Conservation (phyloP, 2,888 invertebrate species). For the Leucania comma region DNA sequence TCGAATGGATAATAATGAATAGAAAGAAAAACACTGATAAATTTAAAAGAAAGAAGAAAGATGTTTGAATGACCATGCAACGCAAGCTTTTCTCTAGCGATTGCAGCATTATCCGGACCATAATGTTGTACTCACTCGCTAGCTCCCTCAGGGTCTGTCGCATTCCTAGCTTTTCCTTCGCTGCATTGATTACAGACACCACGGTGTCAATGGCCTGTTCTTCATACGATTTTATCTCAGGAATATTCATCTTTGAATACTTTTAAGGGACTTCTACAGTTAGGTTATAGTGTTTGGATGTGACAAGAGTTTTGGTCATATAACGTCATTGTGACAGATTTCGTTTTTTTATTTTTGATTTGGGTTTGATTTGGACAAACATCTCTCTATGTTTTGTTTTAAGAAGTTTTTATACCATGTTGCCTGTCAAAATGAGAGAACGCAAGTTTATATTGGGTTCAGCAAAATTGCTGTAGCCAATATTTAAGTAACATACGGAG, state of each 20-base stretch:
- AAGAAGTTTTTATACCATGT: background rate
- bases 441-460: too few relatives aligned
- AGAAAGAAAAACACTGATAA: too few relatives aligned
- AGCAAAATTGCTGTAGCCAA: too few relatives aligned
- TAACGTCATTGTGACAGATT: conserved; percentile 26
- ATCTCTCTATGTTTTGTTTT: background rate
- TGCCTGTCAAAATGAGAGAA: too few relatives aligned
- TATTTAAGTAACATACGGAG: too few relatives aligned
- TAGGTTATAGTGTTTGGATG: background rate
- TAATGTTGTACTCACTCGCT: conserved; percentile 72
- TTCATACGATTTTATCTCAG: conserved; percentile 75
- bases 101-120: background rate
- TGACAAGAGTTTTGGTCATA: conserved; percentile 29
- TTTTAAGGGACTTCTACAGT: conserved; percentile 1
- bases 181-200: conserved; percentile 79
- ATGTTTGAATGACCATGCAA: too few relatives aligned
- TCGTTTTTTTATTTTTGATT: background rate
- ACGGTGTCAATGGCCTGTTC: conserved; percentile 80
- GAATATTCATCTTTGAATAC: conserved; percentile 73
- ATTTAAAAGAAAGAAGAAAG: too few relatives aligned
- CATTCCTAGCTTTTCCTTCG: conserved; percentile 76
- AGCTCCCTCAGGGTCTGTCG: conserved; percentile 76
- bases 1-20: too few relatives aligned
- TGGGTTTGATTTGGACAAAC: background rate
- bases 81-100: background rate